These are phyloP conservation scores for Parauchenoglanis punctatus DNA, from an alignment of 2,797 vertebrate genomes.

Conservation along the genomic window DNA sequence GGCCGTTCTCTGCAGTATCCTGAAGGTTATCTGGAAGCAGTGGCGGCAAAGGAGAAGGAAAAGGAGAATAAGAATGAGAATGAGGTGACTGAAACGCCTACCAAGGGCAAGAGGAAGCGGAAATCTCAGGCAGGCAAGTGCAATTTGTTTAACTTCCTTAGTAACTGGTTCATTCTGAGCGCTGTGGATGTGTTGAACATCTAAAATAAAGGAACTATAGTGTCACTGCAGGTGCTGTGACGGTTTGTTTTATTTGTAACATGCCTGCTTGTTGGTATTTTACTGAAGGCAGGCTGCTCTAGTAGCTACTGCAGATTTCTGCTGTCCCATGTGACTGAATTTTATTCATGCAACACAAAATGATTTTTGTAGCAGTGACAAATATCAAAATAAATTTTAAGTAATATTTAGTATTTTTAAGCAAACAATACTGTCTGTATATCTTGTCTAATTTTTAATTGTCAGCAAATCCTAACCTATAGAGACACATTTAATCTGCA, in stretches of 20 bases:
- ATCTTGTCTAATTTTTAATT: too few species aligned
- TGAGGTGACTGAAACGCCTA: constrained; percentile 72
- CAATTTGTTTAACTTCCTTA: constrained; percentile 34
- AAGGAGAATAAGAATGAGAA: constrained; percentile 81
- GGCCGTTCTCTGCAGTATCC: constrained; percentile 80
- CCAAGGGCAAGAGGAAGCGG: constrained; percentile 83
- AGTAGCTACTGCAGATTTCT: not conserved
- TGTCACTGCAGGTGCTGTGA: not conserved
- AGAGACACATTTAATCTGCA: not conserved
- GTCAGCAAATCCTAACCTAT: not conserved
- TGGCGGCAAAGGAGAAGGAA: constrained; percentile 82
- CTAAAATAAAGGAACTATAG: not conserved
- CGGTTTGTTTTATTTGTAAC: not conserved
- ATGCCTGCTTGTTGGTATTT: not conserved
- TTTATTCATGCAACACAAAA: not conserved
- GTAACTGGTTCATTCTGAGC: not conserved
- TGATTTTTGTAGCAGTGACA: not conserved
- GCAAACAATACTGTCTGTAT: not conserved
- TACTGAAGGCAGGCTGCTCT: not conserved
- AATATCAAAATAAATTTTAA: not conserved
- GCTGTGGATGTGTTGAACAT: not conserved
- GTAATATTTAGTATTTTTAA: not conserved
- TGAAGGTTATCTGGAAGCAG: constrained; percentile 90
- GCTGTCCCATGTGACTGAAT: not conserved
- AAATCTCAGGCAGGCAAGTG: constrained; percentile 75